Base-by-base conservation (phyloP, 2,888 invertebrate genomes). In the Papilio gigon region DNA sequence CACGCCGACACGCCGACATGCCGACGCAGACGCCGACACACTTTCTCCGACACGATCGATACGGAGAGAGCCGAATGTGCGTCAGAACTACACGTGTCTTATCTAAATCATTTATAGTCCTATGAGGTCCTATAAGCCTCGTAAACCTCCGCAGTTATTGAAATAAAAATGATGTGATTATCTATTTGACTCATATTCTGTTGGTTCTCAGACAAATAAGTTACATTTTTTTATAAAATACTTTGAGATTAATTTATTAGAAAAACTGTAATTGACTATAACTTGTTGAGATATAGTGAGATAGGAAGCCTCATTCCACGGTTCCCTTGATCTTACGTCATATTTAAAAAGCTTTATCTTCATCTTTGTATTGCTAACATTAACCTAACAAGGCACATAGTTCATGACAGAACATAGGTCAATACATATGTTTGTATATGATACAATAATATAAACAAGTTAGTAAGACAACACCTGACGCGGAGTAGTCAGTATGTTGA, bases 11-110 rank as follows among this genome's bases (percentile, higher is more conserved):
- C 47, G 30, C 47, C 47, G 33, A 17, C 44, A 30, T 30, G 47
- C 63, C 63, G 65, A 25, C 27, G 8, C 42, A 47, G 25, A 50
- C 27, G 37, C 56, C 27, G 58, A 40, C 65, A 27, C 40, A 65
- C 65, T 65, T 65, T 65, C 65, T 42, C 65, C 58, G 37, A 56
- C 30, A 65, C 40, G 42, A 65, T 65, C 56, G 56, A 42, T 58
- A 42, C 42, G 25, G 65, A 56, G 58, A 65, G 58, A 58, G 58
- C 42, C 42, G 58, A 27, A 30, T n/a, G 30, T 53, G 30, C 53
- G 30, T 53, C 53, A 53, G 8, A 30, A 53, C 30, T n/a, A 30
- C 30, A 53, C 27, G 27, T 53, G 27, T 17, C 30, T 30, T 9
- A 30, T 53, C n/a, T 6, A 50, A 50, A 27, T 27, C 25, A 50